These are phyloP conservation scores for Aspidoscelis tigris DNA, from an alignment of 2,113 vertebrate species.

Conservation along the genomic window DNA sequence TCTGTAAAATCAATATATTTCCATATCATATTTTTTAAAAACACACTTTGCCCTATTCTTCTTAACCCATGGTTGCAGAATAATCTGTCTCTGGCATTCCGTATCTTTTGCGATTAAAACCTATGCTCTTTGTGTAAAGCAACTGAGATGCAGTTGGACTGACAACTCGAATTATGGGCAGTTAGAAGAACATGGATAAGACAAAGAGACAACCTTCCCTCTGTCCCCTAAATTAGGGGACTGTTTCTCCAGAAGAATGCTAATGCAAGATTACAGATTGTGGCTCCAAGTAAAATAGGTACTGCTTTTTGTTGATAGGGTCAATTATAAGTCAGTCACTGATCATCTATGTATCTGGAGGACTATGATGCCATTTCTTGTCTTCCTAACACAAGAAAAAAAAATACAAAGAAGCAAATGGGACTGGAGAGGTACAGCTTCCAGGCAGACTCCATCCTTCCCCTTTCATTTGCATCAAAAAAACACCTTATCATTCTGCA, in stretches of 20 bases:
- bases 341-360: slow-evolving; percentile 8
- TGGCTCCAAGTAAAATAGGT: slow-evolving; percentile 25
- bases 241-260: slow-evolving; percentile 23
- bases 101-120: neutral
- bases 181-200: slow-evolving; percentile 22
- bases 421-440: slow-evolving; percentile 1
- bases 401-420: slow-evolving; percentile 25
- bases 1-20: neutral
- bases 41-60: neutral
- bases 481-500: slow-evolving; percentile 1
- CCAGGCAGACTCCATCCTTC: slow-evolving; percentile 2
- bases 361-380: neutral
- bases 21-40: neutral
- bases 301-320: neutral
- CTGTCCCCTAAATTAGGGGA: neutral
- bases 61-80: neutral
- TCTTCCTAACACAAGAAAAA: slow-evolving; percentile 22
- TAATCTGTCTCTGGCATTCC: neutral
- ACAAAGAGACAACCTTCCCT: slow-evolving; percentile 23
- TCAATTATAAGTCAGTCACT: slow-evolving; percentile 20
- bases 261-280: slow-evolving; percentile 11
- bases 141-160: slow-evolving; percentile 1
- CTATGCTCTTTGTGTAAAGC: neutral
- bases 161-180: neutral
- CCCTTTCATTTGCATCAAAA: neutral